These are phyloP conservation scores for Berghia stephanieae DNA, from an alignment of 1,140 invertebrate species.

Conservation along the genomic window DNA sequence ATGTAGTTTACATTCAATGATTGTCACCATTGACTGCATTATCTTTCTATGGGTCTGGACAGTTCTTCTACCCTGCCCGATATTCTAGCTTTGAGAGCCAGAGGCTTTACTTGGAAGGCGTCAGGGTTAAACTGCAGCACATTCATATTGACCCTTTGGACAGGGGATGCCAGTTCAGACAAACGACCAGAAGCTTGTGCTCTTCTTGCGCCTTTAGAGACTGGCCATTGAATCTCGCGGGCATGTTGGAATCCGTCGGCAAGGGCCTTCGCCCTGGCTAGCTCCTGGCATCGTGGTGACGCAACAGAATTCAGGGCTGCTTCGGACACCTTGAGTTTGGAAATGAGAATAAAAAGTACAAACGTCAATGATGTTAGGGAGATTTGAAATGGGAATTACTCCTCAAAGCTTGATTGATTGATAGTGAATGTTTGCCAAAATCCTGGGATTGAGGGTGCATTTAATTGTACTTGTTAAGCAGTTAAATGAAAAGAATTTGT, in stretches of 20 bases:
- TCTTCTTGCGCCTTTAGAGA: slow-evolving; percentile 49
- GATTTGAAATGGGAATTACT: too few species aligned
- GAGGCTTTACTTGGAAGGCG: slow-evolving; percentile 56
- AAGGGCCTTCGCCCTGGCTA: slow-evolving; percentile 49
- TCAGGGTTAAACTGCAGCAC: slow-evolving; percentile 62
- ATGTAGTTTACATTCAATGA: too few species aligned
- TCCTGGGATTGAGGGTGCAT: too few species aligned
- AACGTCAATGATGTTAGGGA: too few species aligned
- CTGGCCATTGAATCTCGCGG: slow-evolving; percentile 48
- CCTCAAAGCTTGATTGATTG: too few species aligned
- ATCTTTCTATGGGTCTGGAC: slow-evolving; percentile 53
- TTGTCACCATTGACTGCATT: too few species aligned
- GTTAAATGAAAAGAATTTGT: too few species aligned
- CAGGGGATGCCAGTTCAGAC: slow-evolving; percentile 52
- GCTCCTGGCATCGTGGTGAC: slow-evolving; percentile 48
- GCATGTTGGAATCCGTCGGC: slow-evolving; percentile 54
- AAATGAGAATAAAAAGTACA: too few species aligned
- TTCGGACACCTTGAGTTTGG: slow-evolving; percentile 37
- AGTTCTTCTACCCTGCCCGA: slow-evolving; percentile 50
- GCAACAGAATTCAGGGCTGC: slow-evolving; percentile 54
- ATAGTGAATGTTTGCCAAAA: too few species aligned
- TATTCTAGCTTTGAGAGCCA: slow-evolving; percentile 55
- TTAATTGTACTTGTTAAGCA: too few species aligned
- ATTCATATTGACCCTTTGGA: slow-evolving; percentile 58
- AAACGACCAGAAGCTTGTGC: slow-evolving; percentile 46